Evolutionary conservation across 2,113 vertebrate genomes (phyloP).

Genomic region (Corvus hawaiiensis): DNA sequence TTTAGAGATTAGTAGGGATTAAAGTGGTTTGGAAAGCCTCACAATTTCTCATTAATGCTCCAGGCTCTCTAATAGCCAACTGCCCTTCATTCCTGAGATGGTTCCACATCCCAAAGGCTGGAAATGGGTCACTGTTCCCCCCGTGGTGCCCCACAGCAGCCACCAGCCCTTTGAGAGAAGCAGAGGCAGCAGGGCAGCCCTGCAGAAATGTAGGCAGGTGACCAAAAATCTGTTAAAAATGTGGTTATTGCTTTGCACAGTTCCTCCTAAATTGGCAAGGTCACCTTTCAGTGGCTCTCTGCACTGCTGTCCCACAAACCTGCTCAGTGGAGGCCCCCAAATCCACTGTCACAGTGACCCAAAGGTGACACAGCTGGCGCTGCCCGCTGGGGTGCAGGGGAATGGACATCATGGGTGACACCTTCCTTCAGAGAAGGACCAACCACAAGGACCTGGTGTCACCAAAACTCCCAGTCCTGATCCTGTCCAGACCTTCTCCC

Average conservation of each 20-base stretch:
- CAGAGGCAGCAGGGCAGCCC: neutral
- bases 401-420: accelerated
- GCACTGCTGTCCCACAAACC: neutral
- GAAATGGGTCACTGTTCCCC: neutral
- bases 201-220: neutral
- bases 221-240: neutral
- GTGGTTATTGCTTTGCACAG: neutral
- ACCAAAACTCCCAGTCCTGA: neutral
- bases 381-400: neutral
- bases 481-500: neutral
- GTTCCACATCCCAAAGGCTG: accelerated
- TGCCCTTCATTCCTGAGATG: neutral
- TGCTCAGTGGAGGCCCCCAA: neutral
- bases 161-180: neutral
- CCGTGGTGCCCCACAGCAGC: neutral
- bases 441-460: neutral
- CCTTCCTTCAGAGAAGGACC: neutral
- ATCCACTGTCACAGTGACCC: accelerated
- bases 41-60: neutral
- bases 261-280: neutral
- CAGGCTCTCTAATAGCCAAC: neutral
- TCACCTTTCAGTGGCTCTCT: neutral
- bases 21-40: neutral
- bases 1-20: neutral
- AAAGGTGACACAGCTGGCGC: neutral